Base-by-base conservation (phyloP, 1,140 invertebrate genomes). In the Diorhabda sublineata region DNA sequence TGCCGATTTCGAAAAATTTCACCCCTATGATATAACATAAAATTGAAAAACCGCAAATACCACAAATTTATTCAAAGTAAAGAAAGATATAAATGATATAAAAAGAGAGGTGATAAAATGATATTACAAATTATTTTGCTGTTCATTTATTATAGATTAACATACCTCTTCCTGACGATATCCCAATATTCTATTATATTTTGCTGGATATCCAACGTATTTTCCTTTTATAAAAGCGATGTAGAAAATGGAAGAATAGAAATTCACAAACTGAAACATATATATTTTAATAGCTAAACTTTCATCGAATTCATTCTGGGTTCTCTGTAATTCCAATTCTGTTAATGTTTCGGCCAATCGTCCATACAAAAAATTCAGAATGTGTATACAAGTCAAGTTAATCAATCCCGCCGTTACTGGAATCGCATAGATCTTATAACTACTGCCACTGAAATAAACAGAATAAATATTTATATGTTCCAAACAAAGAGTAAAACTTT, bases 221-320 rank as follows among this genome's bases (percentile, higher is more conserved):
- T 91, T 88, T 59, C 91, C 91, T 81, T 94, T 94, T 72, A 93
- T 87, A 77, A 94, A 95, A 2, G 92, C 92, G 62, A 95, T 92
- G 80, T 95, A 95, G 79, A 95, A 92, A 67, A 94, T 89, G 57
- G 91, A 92, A 2, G 91, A 91, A 78, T 94, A 95, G 78, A 91
- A 94, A 81, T 95, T 95, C 73, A 94, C 88, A 81, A 95, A 95
- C 81, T 94, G 91, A 78, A 95, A 93, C 70, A 93, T 84, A 81
- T 94, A 95, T 65, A 93, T 91, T 85, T 94, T 95, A 75, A 95
- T 87, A 1, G 91, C 92, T 41, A 93, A 83, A 79, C 90, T 92
- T 75, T 94, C 90, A 68, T 95, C 93, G 79, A 91, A 94, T 78
- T 95, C 91, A 42, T 89, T 90, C 82, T 94, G 91, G 2, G 92